Conservation (phyloP, 35 echinoderm and acorn worm species). For the Stichopus chloronotus region DNA sequence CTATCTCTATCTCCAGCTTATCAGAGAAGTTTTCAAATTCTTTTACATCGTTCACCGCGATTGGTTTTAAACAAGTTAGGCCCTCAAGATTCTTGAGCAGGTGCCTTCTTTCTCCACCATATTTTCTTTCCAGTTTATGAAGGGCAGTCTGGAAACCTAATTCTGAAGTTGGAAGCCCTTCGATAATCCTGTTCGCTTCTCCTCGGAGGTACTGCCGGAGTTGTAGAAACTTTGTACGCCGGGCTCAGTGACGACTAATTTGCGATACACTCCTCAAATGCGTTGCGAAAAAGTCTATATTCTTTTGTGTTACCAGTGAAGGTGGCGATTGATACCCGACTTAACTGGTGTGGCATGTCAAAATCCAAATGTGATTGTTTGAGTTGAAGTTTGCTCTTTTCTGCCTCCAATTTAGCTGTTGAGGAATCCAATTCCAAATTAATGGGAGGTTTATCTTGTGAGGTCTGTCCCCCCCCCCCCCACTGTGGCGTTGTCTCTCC, state of each 20-base stretch:
- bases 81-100: neutral
- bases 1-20: too few relatives aligned
- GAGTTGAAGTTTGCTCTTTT: neutral
- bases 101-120: conserved; percentile 6
- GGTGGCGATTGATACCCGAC: neutral
- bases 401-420: neutral
- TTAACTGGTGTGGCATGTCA: neutral
- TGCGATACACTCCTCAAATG: neutral
- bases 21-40: conserved; percentile 10
- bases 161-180: neutral
- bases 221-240: neutral
- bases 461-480: neutral
- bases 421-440: neutral
- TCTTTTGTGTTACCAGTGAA: conserved; percentile 15
- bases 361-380: neutral
- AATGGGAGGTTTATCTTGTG: neutral
- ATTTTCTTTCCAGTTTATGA: neutral
- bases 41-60: neutral
- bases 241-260: neutral
- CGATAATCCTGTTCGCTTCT: neutral
- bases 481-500: neutral
- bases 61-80: neutral
- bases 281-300: neutral
- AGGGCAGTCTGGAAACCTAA: neutral
- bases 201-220: neutral